Base-by-base conservation (phyloP, 2,888 invertebrate species). In the Oxytorus armatus region DNA sequence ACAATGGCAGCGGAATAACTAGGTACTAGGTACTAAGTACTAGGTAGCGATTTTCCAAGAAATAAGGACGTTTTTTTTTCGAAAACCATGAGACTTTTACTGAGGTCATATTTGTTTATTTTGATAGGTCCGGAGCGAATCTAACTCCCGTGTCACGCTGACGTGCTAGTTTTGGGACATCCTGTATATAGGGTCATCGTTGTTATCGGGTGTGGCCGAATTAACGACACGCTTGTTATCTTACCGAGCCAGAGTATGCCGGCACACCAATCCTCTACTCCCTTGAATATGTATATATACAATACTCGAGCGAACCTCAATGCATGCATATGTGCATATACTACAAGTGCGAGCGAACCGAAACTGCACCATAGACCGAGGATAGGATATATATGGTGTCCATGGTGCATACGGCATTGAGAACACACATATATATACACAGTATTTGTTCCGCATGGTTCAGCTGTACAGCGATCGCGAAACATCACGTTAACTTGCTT, bases 151-250 rank as follows among this genome's bases (percentile, higher is more conserved):
- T n/a, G n/a, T n/a, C n/a, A n/a, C n/a, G n/a, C n/a, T n/a, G n/a
- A n/a, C n/a, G n/a, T n/a, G n/a, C n/a, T n/a, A n/a, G n/a, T n/a
- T n/a, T n/a, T n/a, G n/a, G n/a, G n/a, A n/a, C n/a, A n/a, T n/a
- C n/a, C n/a, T n/a, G n/a, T n/a, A n/a, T 61, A 63, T 61, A 51
- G 8, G n/a, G 18, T 51, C 53, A 63, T 10, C 36, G 55, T 21
- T 63, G 59, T 18, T 74, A 79, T 79, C 79, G 65, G 75, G 75
- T 68, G 44, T 55, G 70, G 70, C 49, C 66, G 72, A 84, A 77
- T 83, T 82, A 83, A 79, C 75, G 77, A 69, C 81, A 65, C 53
- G 63, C 78, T 79, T 77, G 79, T 84, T 84, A 84, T 63, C 77
- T 63, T 76, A 55, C 66, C 33, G 25, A 44, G 53, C 66, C 66